Evolutionary conservation across 2,797 vertebrate genomes (phyloP).

Genomic region (Sebastolobus alascanus): DNA sequence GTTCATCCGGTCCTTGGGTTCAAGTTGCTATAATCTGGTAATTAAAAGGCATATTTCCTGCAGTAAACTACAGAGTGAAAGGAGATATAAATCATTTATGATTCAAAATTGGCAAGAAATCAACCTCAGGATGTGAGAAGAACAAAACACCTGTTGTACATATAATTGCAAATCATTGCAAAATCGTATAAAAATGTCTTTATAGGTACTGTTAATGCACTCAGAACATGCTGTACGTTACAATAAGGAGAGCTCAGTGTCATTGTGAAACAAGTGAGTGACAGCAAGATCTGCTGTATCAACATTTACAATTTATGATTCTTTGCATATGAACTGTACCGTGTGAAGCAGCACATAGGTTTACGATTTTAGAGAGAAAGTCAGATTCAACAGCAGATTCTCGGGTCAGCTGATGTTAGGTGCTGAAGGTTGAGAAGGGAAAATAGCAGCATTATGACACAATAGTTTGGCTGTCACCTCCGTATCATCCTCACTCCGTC

Average conservation of each 20-base stretch:
- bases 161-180: not conserved
- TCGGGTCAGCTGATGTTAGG: slow-evolving; percentile 18
- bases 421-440: not conserved
- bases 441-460: not conserved
- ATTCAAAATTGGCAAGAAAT: not conserved
- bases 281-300: not conserved
- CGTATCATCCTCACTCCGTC: slow-evolving; percentile 6
- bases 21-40: not conserved
- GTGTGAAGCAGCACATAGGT: not conserved
- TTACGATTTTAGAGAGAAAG: slow-evolving; percentile 7
- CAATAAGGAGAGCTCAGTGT: not conserved
- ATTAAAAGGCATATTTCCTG: slow-evolving; percentile 12
- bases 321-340: not conserved
- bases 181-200: not conserved
- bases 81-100: not conserved
- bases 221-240: slow-evolving; percentile 6
- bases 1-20: not conserved
- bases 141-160: not conserved
- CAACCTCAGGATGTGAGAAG: not conserved
- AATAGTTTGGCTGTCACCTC: slow-evolving; percentile 14
- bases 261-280: not conserved
- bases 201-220: not conserved
- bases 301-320: not conserved
- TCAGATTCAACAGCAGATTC: slow-evolving; percentile 8
- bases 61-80: not conserved